Evolutionary conservation across 92 coral and sea anemone genomes (phyloP).

Genomic region (Porites rus): DNA sequence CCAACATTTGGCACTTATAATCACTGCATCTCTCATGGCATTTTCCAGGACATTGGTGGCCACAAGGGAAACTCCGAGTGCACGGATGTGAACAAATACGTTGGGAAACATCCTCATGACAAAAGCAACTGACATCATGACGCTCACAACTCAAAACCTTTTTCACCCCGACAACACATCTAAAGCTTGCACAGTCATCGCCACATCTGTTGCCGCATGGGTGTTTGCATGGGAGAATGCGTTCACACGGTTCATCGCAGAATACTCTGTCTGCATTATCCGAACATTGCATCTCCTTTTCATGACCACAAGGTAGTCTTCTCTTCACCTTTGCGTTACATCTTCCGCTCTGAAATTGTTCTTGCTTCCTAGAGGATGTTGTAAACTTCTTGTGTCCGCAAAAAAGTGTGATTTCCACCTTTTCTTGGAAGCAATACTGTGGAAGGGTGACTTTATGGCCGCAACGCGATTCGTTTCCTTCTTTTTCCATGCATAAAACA

Average conservation of each 20-base stretch:
- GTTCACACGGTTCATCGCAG: constrained; percentile 62
- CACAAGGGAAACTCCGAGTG: constrained; percentile 44
- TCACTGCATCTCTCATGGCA: constrained; percentile 25
- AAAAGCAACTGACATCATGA: constrained; percentile 52
- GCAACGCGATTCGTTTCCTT: constrained; percentile 11
- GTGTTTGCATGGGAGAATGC: constrained; percentile 70
- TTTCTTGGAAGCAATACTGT: background rate
- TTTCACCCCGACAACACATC: constrained; percentile 27
- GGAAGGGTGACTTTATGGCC: constrained; percentile 43
- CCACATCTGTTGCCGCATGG: constrained; percentile 70
- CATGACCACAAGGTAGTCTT: constrained; percentile 68
- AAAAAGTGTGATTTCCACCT: constrained; percentile 6
- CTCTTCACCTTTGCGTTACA: constrained; percentile 7
- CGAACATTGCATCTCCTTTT: constrained; percentile 57
- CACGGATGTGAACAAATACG: background rate
- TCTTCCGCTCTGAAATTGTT: background rate
- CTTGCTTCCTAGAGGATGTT: constrained; percentile 6
- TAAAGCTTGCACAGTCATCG: constrained; percentile 53
- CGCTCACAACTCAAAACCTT: constrained; percentile 38
- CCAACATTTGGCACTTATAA: background rate
- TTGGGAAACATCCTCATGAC: constrained; percentile 42
- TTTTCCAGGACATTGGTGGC: constrained; percentile 67
- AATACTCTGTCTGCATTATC: constrained; percentile 3
- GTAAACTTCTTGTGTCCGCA: constrained; percentile 24
- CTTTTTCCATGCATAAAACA: background rate